Evolutionary conservation across 2,888 invertebrate species (phyloP).

Genomic region (Apamea monoglypha): DNA sequence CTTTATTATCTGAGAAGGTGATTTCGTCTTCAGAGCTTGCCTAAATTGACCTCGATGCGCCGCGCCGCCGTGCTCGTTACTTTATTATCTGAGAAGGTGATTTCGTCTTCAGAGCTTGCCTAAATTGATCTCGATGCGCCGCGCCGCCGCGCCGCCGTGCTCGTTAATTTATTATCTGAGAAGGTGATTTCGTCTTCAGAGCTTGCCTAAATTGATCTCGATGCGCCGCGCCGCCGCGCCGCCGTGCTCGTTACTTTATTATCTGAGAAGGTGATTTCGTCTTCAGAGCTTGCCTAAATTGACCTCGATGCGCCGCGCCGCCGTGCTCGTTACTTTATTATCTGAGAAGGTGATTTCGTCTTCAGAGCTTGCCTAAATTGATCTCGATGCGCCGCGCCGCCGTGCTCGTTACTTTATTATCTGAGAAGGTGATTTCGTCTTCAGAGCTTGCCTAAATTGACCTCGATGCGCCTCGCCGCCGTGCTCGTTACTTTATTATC

Average conservation of each 20-base stretch:
- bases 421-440: too few relatives aligned
- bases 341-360: slow-evolving; percentile 35
- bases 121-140: too few relatives aligned
- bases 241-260: not conserved
- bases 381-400: too few relatives aligned
- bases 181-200: too few relatives aligned
- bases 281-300: too few relatives aligned
- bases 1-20: too few relatives aligned
- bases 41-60: too few relatives aligned
- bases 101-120: too few relatives aligned
- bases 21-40: too few relatives aligned
- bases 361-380: slow-evolving; percentile 23
- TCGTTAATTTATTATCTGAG: not conserved
- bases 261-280: not conserved
- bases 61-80: not conserved
- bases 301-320: not conserved
- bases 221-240: not conserved
- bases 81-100: not conserved
- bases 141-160: not conserved
- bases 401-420: too few relatives aligned
- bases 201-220: too few relatives aligned
- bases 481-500: not conserved
- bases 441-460: too few relatives aligned
- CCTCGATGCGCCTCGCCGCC: not conserved
- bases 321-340: not conserved